Percentiles rank a stretch among this genome's conserved stretches.
phyloP scores from a whole-genome alignment of 2,888 invertebrate species.

The Erebia aethiops region DNA sequence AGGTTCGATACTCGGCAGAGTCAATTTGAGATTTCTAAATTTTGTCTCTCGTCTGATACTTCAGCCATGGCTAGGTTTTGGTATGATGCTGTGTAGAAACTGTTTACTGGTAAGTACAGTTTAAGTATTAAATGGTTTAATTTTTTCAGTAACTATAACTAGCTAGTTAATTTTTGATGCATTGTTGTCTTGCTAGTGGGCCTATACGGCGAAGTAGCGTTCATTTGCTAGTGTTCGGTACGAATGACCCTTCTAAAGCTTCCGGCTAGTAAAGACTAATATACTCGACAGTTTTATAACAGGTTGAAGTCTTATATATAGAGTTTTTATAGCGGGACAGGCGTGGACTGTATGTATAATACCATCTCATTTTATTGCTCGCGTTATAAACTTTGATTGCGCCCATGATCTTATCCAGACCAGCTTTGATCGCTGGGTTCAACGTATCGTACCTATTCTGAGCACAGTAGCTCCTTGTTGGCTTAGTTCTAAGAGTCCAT shows the following conservation, averaged over 20 bases:
- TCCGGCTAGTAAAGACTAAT: neutral
- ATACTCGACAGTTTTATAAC: constrained; percentile 23
- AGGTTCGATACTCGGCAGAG: no score
- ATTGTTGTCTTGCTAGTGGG: no score
- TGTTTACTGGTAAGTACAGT: no score
- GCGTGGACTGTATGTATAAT: constrained; percentile 34
- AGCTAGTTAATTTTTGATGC: no score
- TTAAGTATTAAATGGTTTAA: no score
- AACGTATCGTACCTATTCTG: constrained; percentile 21
- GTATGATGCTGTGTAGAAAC: no score
- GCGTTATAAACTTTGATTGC: constrained; percentile 39
- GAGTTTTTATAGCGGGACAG: constrained; percentile 30
- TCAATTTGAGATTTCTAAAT: no score
- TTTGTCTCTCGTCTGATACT: no score
- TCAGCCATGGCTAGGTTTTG: no score
- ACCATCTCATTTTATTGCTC: constrained; percentile 34
- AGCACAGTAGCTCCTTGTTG: constrained; percentile 71
- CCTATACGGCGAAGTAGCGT: neutral
- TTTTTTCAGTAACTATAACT: no score
- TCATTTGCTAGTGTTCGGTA: neutral
- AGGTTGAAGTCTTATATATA: constrained; percentile 28
- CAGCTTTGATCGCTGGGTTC: constrained; percentile 39
- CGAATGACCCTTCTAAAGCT: neutral
- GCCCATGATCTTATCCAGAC: constrained; percentile 50
- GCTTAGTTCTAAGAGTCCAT: constrained; percentile 39